Conservation (phyloP, 2,113 vertebrate species). For the Platichthys stellatus region DNA sequence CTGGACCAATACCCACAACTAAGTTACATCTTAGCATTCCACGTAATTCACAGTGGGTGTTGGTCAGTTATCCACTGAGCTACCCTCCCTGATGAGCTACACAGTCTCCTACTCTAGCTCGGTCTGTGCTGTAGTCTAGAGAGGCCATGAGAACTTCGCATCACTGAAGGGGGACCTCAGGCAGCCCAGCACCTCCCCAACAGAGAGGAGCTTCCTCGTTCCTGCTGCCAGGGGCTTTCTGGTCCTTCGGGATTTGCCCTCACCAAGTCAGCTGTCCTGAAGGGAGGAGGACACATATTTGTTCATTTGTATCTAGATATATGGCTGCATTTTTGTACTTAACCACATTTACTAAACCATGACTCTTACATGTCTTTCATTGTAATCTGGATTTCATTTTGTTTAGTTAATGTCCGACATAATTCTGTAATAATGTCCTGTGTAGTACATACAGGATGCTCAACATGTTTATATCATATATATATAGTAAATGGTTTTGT, state of each 20-base stretch:
- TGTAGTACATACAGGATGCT: no score
- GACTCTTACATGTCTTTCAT: no score
- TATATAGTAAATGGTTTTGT: no score
- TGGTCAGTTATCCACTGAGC: conserved; percentile 1
- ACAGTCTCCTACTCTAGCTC: background rate
- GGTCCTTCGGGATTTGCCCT: conserved; percentile 28
- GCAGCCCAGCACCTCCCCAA: conserved; percentile 73
- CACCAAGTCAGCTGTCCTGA: conserved; percentile 82
- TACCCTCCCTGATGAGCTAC: background rate
- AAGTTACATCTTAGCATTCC: background rate
- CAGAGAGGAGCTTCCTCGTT: conserved; percentile 48
- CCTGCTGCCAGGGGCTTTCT: conserved; percentile 28
- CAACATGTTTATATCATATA: no score
- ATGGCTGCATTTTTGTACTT: no score
- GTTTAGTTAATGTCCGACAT: no score
- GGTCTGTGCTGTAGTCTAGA: conserved; percentile 11
- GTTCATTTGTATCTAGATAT: background rate
- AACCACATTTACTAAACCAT: no score
- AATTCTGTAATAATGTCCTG: no score
- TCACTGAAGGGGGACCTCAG: conserved; percentile 63
- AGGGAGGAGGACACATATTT: background rate
- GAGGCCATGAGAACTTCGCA: conserved; percentile 43
- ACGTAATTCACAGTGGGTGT: background rate
- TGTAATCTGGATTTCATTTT: no score
- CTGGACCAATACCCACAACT: background rate